Evolutionary conservation across 2,113 vertebrate species (phyloP).

Genomic region (Chamaetylas fuelleborni): DNA sequence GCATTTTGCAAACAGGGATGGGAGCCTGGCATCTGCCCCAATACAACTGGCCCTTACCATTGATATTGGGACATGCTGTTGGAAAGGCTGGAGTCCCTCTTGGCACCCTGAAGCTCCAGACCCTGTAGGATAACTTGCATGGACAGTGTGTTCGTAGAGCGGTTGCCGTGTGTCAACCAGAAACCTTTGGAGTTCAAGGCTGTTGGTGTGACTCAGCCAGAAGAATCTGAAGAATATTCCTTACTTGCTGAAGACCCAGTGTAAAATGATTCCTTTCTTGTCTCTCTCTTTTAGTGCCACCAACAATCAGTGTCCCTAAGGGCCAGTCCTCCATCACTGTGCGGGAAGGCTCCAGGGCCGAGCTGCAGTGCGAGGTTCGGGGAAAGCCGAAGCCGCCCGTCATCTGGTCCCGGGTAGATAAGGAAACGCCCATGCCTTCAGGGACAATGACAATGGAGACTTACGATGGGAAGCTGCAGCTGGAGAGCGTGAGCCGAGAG

Average conservation of each 20-base stretch:
- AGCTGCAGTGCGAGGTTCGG: conserved; percentile 88
- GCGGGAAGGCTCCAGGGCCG: conserved; percentile 84
- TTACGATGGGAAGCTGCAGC: conserved; percentile 82
- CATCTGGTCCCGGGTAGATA: conserved; percentile 91
- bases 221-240: background rate
- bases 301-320: conserved; percentile 85
- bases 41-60: background rate
- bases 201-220: background rate
- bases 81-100: background rate
- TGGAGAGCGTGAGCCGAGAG: conserved; percentile 87
- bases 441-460: conserved; percentile 82
- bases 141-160: background rate
- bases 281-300: conserved; percentile 80
- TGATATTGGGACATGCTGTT: background rate
- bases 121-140: background rate
- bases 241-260: background rate
- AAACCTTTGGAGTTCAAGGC: background rate
- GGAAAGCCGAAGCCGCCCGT: conserved; percentile 94
- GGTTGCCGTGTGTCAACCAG: background rate
- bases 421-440: conserved; percentile 86
- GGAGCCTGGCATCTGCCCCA: background rate
- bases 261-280: background rate
- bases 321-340: conserved; percentile 83
- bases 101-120: background rate
- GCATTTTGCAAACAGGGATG: background rate